Percentiles rank a stretch among this genome's conserved stretches.
These are phyloP conservation scores for Cryptosula pallasiana DNA, from an alignment of 2,888 invertebrate species.

Conservation along the genomic window DNA sequence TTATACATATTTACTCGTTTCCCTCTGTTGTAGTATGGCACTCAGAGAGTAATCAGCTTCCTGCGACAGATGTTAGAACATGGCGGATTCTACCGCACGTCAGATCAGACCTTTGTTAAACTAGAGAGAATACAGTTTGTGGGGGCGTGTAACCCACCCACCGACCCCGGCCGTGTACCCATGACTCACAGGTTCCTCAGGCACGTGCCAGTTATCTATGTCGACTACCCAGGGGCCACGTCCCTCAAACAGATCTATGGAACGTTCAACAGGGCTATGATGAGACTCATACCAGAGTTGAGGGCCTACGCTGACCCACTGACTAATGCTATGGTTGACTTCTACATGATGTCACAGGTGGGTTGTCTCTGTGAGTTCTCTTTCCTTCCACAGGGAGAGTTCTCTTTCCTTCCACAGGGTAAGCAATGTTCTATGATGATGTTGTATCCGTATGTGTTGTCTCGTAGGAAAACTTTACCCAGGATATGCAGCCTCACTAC, in stretches of 20 bases:
- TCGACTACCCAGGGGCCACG: constrained; percentile 97
- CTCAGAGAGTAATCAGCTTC: constrained; percentile 97
- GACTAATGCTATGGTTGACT: constrained; percentile 98
- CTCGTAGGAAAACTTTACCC: constrained; percentile 84
- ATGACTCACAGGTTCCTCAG: constrained; percentile 74
- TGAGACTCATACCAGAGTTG: constrained; percentile 83
- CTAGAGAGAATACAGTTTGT: constrained; percentile 98
- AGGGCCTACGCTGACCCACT: constrained; percentile 91
- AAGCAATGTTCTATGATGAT: neutral
- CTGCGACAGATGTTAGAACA: constrained; percentile 94
- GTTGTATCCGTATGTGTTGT: neutral
- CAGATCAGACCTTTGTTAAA: constrained; percentile 92
- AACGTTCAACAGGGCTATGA: constrained; percentile 96
- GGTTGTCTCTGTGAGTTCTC: neutral
- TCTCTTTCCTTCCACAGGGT: neutral
- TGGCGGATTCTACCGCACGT: constrained; percentile 59
- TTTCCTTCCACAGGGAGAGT: neutral
- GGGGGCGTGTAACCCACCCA: constrained; percentile 98
- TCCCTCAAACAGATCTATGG: constrained; percentile 95
- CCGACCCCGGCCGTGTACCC: constrained; percentile 96
- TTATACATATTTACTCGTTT: too few species aligned
- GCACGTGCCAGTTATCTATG: constrained; percentile 97
- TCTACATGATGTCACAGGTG: constrained; percentile 86
- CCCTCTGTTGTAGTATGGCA: constrained; percentile 45
- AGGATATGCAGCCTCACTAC: constrained; percentile 99